Conservation (phyloP, 1,140 invertebrate species). For the Drosophila parvula region DNA sequence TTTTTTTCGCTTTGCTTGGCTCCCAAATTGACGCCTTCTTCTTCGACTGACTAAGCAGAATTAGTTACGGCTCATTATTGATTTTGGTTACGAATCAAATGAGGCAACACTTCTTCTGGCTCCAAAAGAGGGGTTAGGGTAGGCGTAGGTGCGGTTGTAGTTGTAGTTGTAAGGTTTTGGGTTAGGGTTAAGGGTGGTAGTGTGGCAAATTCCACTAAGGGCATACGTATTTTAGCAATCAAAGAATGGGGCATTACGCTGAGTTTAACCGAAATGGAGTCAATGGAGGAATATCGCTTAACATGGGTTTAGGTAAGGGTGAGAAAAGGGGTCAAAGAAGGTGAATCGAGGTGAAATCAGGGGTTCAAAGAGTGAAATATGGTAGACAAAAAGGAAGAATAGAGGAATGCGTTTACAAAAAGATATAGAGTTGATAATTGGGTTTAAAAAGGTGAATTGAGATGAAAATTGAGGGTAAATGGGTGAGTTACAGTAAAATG, state of each 20-base stretch:
- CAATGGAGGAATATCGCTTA: not conserved
- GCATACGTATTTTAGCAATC: not conserved
- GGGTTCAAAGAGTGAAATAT: too few species aligned
- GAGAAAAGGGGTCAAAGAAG: not conserved
- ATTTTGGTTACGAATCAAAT: slow-evolving; percentile 56
- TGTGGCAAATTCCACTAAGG: slow-evolving; percentile 8
- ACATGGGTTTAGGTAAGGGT: not conserved
- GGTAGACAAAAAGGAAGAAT: too few species aligned
- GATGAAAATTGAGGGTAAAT: not conserved
- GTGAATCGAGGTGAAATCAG: not conserved
- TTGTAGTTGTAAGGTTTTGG: not conserved
- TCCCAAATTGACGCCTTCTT: slow-evolving; percentile 14
- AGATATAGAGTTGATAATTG: too few species aligned
- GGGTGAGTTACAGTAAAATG: too few species aligned
- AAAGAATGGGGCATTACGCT: not conserved
- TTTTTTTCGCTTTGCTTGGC: not conserved
- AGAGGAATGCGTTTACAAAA: too few species aligned
- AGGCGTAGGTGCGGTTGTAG: not conserved
- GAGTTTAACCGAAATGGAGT: slow-evolving; percentile 7
- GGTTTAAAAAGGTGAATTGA: too few species aligned
- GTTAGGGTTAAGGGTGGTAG: not conserved
- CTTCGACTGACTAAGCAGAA: slow-evolving; percentile 58
- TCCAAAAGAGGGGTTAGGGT: not conserved
- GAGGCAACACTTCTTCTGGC: slow-evolving; percentile 24
- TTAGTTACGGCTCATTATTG: slow-evolving; percentile 56